Conservation (phyloP, 2,113 vertebrate genomes). For the Tretioscincus oriximinensis region DNA sequence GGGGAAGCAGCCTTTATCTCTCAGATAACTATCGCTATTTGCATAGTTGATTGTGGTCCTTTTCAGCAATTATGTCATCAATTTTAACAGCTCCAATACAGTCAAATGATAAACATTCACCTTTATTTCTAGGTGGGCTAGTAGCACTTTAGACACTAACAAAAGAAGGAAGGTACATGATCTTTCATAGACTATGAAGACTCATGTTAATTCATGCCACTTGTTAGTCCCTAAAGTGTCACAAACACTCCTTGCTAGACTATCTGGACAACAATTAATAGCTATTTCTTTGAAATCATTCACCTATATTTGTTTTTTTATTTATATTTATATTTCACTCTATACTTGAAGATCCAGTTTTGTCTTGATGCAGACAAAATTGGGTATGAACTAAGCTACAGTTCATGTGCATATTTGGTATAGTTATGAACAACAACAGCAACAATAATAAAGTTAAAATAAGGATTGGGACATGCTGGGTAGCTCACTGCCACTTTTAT, state of each 20-base stretch:
- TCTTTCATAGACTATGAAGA: neutral
- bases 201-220: neutral
- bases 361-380: too few species aligned
- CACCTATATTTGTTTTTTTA: too few species aligned
- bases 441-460: too few species aligned
- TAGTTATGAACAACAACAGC: too few species aligned
- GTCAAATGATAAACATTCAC: neutral
- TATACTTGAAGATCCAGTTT: too few species aligned
- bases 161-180: neutral
- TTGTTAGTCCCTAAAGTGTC: neutral
- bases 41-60: neutral
- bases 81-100: neutral
- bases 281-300: neutral
- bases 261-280: neutral
- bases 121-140: neutral
- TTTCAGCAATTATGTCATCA: neutral
- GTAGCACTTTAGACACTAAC: neutral
- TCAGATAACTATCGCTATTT: neutral
- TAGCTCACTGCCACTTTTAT: too few species aligned
- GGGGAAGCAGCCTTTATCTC: too few species aligned
- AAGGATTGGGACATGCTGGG: too few species aligned
- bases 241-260: neutral
- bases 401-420: too few species aligned
- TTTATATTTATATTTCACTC: too few species aligned
- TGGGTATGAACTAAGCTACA: too few species aligned